phyloP scores from a whole-genome alignment of 2,113 vertebrate species.

The Rutilus rutilus region DNA sequence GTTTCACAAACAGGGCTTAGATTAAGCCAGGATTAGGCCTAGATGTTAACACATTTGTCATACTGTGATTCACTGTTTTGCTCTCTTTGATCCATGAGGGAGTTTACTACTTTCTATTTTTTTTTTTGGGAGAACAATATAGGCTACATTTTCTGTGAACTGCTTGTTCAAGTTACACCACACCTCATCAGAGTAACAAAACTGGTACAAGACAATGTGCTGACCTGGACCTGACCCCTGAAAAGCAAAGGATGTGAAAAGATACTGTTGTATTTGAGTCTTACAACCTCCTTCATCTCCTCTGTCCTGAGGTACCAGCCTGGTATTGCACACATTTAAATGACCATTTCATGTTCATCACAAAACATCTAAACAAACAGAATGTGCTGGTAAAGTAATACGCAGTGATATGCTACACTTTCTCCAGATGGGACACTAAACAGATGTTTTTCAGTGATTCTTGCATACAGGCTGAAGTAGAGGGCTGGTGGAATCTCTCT shows the following conservation, averaged over 20 bases:
- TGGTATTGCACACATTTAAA: background rate
- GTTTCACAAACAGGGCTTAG: too few relatives aligned
- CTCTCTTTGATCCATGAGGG: background rate
- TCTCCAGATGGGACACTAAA: background rate
- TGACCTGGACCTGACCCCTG: slow-evolving; percentile 9
- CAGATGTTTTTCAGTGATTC: background rate
- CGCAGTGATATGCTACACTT: background rate
- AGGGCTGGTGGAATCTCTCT: slow-evolving; percentile 18
- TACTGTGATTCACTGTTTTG: background rate
- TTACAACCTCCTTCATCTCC: slow-evolving; percentile 6
- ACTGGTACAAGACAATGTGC: background rate
- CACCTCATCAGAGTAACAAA: slow-evolving; percentile 9
- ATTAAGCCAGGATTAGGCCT: too few relatives aligned
- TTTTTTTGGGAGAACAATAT: background rate
- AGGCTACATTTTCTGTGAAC: background rate
- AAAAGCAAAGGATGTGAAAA: background rate
- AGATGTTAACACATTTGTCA: background rate
- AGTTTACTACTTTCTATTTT: background rate
- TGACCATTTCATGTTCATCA: background rate
- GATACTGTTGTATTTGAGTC: slow-evolving; percentile 5
- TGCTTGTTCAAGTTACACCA: background rate
- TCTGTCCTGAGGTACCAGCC: background rate
- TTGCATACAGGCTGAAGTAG: background rate
- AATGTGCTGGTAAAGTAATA: background rate
- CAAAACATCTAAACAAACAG: slow-evolving; percentile 23